Base-by-base conservation (phyloP, 2,797 vertebrate species). In the Bryconaethiops microstoma region DNA sequence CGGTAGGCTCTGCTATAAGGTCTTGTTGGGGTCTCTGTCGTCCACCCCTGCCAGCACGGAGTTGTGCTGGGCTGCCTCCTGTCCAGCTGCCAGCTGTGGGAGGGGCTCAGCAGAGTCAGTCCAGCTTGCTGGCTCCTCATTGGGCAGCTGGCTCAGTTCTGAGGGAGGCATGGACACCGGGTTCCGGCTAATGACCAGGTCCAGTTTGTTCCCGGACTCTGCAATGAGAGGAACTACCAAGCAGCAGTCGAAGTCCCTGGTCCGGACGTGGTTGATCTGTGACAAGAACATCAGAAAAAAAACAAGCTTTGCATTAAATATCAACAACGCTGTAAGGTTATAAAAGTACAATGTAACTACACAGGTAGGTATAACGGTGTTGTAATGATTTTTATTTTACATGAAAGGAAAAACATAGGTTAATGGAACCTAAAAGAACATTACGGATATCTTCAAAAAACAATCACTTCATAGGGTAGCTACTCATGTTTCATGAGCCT, bases 221-320 rank as follows among this genome's bases (percentile, higher is more conserved):
- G 98, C 96, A 5, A 99, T 99, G 75, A 99, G 96, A 54, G 98
- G 98, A 82, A 99, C 97, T 0, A 98, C 97, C 0, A 99, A 95
- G 85, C 97, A 99, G 94, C 98, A 99, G 92, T 99, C 98, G 52
- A 98, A 98, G 93, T 99, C 97, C 87, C 97, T 94, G 23, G 98
- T 99, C 80, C 97, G 94, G n/a, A 99, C 94, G 0, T 99, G 97
- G 86, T 98, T 99, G 16, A 99, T 96, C 98, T 99, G 90, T 71
- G 88, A 1, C 7, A 19, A 21, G 62, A 13, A 82, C 19, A 62
- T 0, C 78, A 87, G 73, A 78, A 63, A n/a, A 23, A 2, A 79
- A 50, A 17, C 65, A 23, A n/a, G 23, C 23, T 75, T 8, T 21
- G 19, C 57, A n/a, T 57, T 10, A 60, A 39, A 63, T 13, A 35